Percentiles rank a stretch among this genome's conserved stretches.
These are phyloP conservation scores for Athrips mouffetella DNA, from an alignment of 2,888 invertebrate genomes.

Conservation along the genomic window DNA sequence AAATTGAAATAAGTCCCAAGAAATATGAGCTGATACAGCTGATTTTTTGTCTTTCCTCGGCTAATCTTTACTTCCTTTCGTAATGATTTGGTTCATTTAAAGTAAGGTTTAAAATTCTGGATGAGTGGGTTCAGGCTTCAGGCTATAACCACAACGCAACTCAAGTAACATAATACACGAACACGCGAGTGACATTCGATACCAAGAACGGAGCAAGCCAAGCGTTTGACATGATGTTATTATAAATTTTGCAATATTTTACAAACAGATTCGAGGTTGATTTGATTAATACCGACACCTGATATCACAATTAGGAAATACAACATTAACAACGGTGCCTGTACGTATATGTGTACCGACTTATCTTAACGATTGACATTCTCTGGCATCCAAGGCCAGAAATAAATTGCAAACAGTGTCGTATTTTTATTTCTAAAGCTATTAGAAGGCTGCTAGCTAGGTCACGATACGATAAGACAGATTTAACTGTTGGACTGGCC, in stretches of 20 bases:
- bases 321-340: not conserved
- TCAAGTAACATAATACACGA: slow-evolving; percentile 59
- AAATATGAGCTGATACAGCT: slow-evolving; percentile 5
- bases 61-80: slow-evolving; percentile 1
- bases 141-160: slow-evolving; percentile 27
- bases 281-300: not conserved
- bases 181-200: slow-evolving; percentile 62
- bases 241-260: slow-evolving; percentile 26
- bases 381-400: not conserved
- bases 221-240: slow-evolving; percentile 42
- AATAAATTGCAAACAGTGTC: slow-evolving; percentile 5
- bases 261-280: slow-evolving; percentile 10
- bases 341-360: not conserved
- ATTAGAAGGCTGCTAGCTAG: slow-evolving; percentile 5
- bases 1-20: slow-evolving; percentile 9
- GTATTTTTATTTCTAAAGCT: not conserved
- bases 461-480: slow-evolving; percentile 1
- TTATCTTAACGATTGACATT: not conserved
- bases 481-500: slow-evolving; percentile 1
- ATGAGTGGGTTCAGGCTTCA: slow-evolving; percentile 39
- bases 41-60: slow-evolving; percentile 1
- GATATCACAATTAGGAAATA: not conserved
- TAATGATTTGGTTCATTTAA: slow-evolving; percentile 5
- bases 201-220: slow-evolving; percentile 41
- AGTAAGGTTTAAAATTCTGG: slow-evolving; percentile 19